phyloP scores from a whole-genome alignment of 2,113 vertebrate genomes.

The Pedionomus torquatus region DNA sequence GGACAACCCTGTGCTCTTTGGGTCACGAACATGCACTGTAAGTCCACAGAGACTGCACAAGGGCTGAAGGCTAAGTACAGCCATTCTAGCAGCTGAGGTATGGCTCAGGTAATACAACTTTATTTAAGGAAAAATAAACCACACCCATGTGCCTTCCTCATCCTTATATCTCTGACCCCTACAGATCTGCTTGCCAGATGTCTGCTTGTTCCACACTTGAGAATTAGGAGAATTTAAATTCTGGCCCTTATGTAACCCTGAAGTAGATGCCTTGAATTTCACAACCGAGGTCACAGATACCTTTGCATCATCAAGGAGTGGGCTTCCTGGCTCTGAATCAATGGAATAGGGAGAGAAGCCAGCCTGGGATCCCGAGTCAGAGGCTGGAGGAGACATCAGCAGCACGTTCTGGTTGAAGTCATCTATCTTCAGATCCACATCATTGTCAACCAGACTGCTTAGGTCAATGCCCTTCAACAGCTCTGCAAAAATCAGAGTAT shows the following conservation, averaged over 20 bases:
- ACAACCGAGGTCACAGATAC: conserved; percentile 62
- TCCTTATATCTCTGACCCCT: not conserved
- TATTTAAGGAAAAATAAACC: not conserved
- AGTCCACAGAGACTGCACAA: not conserved
- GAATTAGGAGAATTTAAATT: not conserved
- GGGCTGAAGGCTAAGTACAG: not conserved
- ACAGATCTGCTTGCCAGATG: not conserved
- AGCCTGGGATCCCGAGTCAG: conserved; percentile 91
- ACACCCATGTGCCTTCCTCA: not conserved
- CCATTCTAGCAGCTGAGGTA: not conserved
- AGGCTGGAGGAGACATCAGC: conserved; percentile 95
- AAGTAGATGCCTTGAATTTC: not conserved
- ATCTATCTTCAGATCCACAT: conserved; percentile 89
- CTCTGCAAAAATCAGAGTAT: conserved; percentile 71
- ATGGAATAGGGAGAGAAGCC: conserved; percentile 95
- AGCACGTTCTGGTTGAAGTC: conserved; percentile 86
- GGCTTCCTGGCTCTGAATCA: conserved; percentile 95
- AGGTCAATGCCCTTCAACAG: conserved; percentile 81
- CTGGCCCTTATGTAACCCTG: not conserved
- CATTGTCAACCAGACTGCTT: conserved; percentile 80
- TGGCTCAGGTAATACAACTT: not conserved
- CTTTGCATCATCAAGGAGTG: conserved; percentile 91
- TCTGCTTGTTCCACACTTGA: not conserved
- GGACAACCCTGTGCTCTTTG: not conserved
- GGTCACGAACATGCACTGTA: not conserved